phyloP scores from a whole-genome alignment of 2,113 vertebrate species.

The Spheniscus mendiculus region DNA sequence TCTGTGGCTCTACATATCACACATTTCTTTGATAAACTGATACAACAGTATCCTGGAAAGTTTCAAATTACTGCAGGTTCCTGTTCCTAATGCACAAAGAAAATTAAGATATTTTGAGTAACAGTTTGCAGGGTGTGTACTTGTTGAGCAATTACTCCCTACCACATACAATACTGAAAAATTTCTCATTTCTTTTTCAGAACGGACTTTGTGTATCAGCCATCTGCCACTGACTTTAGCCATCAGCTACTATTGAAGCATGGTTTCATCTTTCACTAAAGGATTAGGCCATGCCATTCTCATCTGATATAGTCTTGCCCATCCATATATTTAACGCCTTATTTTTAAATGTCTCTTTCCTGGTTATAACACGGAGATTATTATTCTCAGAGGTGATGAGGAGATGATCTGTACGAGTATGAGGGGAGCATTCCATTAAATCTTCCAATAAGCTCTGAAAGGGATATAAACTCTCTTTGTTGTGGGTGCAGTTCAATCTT shows the following conservation, averaged over 20 bases:
- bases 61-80: neutral
- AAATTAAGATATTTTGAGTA: neutral
- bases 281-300: slow-evolving; percentile 59
- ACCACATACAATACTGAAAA: neutral
- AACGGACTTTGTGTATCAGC: neutral
- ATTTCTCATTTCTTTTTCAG: slow-evolving; percentile 12
- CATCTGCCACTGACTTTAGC: slow-evolving; percentile 42
- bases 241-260: neutral
- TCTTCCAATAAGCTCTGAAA: neutral
- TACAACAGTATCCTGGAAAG: neutral
- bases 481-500: slow-evolving; percentile 47
- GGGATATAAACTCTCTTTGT: slow-evolving; percentile 60
- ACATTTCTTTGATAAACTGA: neutral
- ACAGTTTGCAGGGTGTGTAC: rapidly evolving
- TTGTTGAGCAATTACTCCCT: neutral
- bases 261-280: slow-evolving; percentile 59
- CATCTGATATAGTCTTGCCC: slow-evolving; percentile 43
- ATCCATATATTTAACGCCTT: slow-evolving; percentile 47
- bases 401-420: neutral
- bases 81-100: neutral
- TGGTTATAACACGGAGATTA: neutral
- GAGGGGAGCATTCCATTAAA: neutral
- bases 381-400: slow-evolving; percentile 5
- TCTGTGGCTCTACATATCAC: neutral
- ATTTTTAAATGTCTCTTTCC: slow-evolving; percentile 48